Evolutionary conservation across 1,140 invertebrate genomes (phyloP), one percentile per base, ranked within the genome.

Genomic region (Drosophila ficusphila): DNA sequence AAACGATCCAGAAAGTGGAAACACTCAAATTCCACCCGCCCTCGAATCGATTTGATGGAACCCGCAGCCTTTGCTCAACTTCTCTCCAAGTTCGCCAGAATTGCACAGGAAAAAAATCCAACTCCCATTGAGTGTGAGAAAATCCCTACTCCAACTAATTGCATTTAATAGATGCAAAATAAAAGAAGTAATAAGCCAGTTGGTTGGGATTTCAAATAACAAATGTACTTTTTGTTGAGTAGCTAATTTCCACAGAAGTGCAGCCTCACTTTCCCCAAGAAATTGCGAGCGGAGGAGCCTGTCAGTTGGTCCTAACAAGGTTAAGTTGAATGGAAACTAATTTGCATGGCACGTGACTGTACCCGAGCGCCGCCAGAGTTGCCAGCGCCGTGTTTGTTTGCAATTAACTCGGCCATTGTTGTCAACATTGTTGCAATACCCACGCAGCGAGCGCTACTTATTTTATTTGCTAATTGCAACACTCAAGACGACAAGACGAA

Each of bases 381-480:
- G 79, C 49, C 44, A 42, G 58, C 44, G 36, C 54, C 44, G 56
- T 85, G 81, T 81, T 85, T 85, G 81, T 74, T 81, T 88, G 81
- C 81, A 88, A 86, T 86, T 86, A 86, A 88, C 72, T 88, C 54
- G 82, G 73, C 82, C 82, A 86, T 86, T 86, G 81, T 86, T 86
- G 81, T 76, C 76, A 72, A 61, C 79, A 72, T 62, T 74, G 53
- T 73, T 60, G 54, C 39, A 46, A 44, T 44, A 6, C 52, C 12
- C 18, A 12, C 61, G 51, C 68, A 74, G 58, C 33, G 51, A 68
- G 58, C 74, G 65, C 64, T 86, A 85, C 81, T 88, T 86, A 86
- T 86, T 86, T 88, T 86, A 86, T 86, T 86, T 86, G 82, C 81
- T 86, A 86, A 86, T 86, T 86, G 81, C 82, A 86, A 77, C 77